Evolutionary conservation across 2,797 vertebrate genomes (phyloP).

Genomic region (Oryzias dopingdopingensis): DNA sequence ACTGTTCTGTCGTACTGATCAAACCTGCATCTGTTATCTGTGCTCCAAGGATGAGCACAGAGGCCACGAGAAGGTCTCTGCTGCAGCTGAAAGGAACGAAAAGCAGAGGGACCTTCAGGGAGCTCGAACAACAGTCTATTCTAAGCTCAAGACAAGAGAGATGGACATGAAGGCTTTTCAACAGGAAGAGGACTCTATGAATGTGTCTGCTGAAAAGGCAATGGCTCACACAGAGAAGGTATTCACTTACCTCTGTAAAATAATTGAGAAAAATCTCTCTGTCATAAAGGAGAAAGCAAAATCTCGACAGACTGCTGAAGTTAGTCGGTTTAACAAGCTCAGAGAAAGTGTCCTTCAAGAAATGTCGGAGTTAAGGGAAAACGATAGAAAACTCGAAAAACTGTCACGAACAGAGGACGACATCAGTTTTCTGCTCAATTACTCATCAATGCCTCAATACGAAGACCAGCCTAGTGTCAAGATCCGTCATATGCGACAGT

Average conservation of each 20-base stretch:
- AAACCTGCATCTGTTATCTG: constrained; percentile 38
- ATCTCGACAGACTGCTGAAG: constrained; percentile 16
- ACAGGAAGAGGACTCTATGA: constrained; percentile 5
- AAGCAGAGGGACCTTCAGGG: constrained; percentile 14
- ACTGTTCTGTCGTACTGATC: constrained; percentile 42
- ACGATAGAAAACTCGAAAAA: constrained; percentile 15
- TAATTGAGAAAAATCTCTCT: background rate
- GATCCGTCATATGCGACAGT: background rate
- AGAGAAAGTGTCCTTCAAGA: constrained; percentile 22
- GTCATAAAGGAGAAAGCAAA: constrained; percentile 15
- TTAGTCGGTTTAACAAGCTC: background rate
- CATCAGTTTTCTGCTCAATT: constrained; percentile 13
- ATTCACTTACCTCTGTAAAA: constrained; percentile 3
- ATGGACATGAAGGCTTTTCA: background rate
- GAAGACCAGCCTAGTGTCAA: background rate
- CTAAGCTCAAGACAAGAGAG: constrained; percentile 23
- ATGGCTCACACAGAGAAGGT: background rate
- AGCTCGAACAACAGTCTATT: constrained; percentile 4
- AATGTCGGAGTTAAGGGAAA: constrained; percentile 20
- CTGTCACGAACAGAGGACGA: constrained; percentile 25
- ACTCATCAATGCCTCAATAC: background rate
- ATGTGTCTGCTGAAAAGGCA: background rate
- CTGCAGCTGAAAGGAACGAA: constrained; percentile 12
- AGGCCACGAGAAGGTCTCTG: constrained; percentile 28
- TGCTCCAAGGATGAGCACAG: constrained; percentile 28